Base-by-base conservation (phyloP, 92 coral and sea anemone species). In the Siderastrea siderea region DNA sequence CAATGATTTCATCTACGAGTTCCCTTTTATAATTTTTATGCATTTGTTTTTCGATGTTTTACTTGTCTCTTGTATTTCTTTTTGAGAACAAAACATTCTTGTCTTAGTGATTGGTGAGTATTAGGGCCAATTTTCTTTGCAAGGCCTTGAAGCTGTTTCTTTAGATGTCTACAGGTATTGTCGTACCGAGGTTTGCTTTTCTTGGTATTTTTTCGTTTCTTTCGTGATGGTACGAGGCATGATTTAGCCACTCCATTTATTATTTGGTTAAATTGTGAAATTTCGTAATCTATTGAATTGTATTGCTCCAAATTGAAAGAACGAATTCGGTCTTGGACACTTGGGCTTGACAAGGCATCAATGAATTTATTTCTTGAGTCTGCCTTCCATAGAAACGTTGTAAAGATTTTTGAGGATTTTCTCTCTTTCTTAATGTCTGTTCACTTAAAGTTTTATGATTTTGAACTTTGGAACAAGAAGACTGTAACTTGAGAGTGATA, bases 121-220 rank as follows among this genome's bases (percentile, higher is more conserved):
- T 49, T 68, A 46, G 73, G 73, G 14, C 6, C 44, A 7, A 68
- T 68, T 68, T 68, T 68, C 16, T 68, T 68, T 11, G 73, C 73
- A 38, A 68, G 11, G 47, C 6, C 12, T 46, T 45, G 73, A 13
- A 68, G 44, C 50, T 68, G 48, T 68, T 68, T 68, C 73, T 68
- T 68, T 6, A 45, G 6, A 3, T 38, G 15, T 44, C 50, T 68
- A 50, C 73, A 68, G 9, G 50, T 68, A 38, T 68, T 68, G 14
- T 68, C 11, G 19, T 67, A 67, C 71, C 71, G 7, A 3, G 73
- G 73, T 68, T 68, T 60, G 14, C 14, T 60, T 0, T 60, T 60
- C 3, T 60, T 60, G 26, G 49, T 68, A 5, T 43, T 68, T 68
- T 68, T 68, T 7, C 73, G 13, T 68, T 44, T 68, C 14, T 68